These are phyloP conservation scores for Hyperoplus immaculatus DNA, from an alignment of 2,797 vertebrate species.

Conservation along the genomic window DNA sequence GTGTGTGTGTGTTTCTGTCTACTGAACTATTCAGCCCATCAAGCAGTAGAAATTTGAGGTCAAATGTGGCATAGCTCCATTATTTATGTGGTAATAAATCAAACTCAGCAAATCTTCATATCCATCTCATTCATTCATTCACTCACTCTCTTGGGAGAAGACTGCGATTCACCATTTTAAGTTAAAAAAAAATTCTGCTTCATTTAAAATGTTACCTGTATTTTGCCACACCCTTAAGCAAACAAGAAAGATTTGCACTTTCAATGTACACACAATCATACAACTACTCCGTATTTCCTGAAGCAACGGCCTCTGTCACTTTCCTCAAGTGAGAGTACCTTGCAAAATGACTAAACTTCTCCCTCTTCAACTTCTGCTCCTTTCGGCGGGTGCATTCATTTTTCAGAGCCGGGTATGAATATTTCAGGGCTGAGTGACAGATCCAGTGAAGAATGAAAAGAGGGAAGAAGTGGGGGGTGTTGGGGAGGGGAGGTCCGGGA, in stretches of 20 bases:
- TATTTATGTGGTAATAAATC: constrained; percentile 34
- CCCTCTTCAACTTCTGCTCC: constrained; percentile 77
- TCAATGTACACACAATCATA: not conserved
- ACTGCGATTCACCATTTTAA: not conserved
- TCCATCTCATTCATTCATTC: not conserved
- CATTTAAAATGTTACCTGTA: constrained; percentile 9
- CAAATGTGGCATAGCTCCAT: constrained; percentile 36
- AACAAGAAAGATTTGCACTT: not conserved
- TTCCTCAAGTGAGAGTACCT: constrained; percentile 77
- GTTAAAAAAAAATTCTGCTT: not conserved
- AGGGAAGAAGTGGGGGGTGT: constrained; percentile 37
- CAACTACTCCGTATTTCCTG: constrained; percentile 39
- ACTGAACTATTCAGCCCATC: constrained; percentile 33
- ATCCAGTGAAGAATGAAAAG: constrained; percentile 81
- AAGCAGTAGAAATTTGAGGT: constrained; percentile 35
- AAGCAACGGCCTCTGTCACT: constrained; percentile 69
- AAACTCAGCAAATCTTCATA: constrained; percentile 20
- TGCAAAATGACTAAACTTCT: constrained; percentile 76
- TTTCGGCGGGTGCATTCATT: constrained; percentile 82
- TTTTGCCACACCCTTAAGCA: constrained; percentile 4
- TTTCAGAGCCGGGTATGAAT: constrained; percentile 81
- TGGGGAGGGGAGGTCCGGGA: constrained; percentile 4
- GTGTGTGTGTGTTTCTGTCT: constrained; percentile 3
- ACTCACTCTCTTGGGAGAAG: constrained; percentile 7
- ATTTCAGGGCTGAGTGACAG: constrained; percentile 83